phyloP scores from a whole-genome alignment of 2,888 invertebrate species.

The Minunthozetes semirufus region DNA sequence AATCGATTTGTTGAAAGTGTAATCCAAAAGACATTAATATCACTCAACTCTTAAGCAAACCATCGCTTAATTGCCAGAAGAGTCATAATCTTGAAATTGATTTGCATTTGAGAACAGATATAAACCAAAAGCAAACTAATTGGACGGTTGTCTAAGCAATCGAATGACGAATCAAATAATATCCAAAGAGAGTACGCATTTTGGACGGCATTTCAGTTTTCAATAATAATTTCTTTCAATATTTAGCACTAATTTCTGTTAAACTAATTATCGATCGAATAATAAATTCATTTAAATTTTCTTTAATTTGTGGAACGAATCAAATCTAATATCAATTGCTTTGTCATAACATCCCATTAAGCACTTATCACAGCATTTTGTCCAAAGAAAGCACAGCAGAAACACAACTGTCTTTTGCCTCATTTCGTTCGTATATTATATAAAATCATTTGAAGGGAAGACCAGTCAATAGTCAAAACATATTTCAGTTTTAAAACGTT shows the following conservation, averaged over 20 bases:
- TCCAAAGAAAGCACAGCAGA: slow-evolving; percentile 32
- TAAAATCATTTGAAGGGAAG: slow-evolving; percentile 6
- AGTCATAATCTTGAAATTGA: too few relatives aligned
- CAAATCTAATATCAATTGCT: slow-evolving; percentile 30
- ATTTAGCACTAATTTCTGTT: slow-evolving; percentile 13
- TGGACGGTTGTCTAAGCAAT: slow-evolving; percentile 22
- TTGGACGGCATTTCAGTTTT: background rate
- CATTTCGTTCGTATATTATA: slow-evolving; percentile 13
- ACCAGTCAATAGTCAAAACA: slow-evolving; percentile 4
- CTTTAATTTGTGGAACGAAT: background rate
- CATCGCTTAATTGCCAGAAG: too few relatives aligned
- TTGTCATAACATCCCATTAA: slow-evolving; percentile 31
- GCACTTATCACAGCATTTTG: slow-evolving; percentile 32
- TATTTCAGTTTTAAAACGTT: background rate
- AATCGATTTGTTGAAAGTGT: background rate
- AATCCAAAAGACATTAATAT: too few relatives aligned
- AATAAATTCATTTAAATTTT: background rate
- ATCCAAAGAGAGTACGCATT: background rate
- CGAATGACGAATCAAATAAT: too few relatives aligned
- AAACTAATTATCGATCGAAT: background rate
- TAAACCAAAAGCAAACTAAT: background rate
- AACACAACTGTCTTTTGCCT: slow-evolving; percentile 21
- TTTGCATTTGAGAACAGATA: background rate
- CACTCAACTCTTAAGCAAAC: too few relatives aligned
- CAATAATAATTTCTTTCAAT: background rate